Percentiles rank a stretch among this genome's conserved stretches.
phyloP scores from a whole-genome alignment of 1,140 invertebrate genomes.

The Drosophila simulans region DNA sequence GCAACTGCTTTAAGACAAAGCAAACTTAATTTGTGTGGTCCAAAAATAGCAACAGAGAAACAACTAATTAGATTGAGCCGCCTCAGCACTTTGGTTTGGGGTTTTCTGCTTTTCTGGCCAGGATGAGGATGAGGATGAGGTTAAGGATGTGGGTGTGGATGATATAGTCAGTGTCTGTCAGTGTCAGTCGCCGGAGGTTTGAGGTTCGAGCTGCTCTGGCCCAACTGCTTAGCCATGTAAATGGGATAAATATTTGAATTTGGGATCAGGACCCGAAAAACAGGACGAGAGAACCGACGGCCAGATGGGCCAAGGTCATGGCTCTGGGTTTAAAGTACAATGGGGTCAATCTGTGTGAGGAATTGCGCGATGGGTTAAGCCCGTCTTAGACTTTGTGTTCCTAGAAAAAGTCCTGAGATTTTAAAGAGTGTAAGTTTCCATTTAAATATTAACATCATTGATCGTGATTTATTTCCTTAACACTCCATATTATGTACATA shows the following conservation, averaged over 20 bases:
- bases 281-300: background rate
- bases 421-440: background rate
- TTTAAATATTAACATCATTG: background rate
- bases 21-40: slow-evolving; percentile 33
- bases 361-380: background rate
- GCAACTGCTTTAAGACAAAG: slow-evolving; percentile 18
- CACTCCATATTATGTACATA: too few relatives aligned
- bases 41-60: slow-evolving; percentile 31
- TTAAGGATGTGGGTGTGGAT: slow-evolving; percentile 2
- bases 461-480: too few relatives aligned
- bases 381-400: too few relatives aligned
- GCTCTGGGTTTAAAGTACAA: background rate
- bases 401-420: background rate
- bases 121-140: slow-evolving; percentile 5
- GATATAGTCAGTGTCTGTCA: slow-evolving; percentile 21
- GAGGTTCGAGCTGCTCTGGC: background rate
- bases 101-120: slow-evolving; percentile 4
- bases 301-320: slow-evolving; percentile 16
- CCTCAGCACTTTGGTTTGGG: slow-evolving; percentile 7
- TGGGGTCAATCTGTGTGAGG: slow-evolving; percentile 3
- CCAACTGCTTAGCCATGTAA: slow-evolving; percentile 40
- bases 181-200: slow-evolving; percentile 6
- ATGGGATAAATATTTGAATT: slow-evolving; percentile 51
- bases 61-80: slow-evolving; percentile 49
- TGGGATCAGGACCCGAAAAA: slow-evolving; percentile 17